Evolutionary conservation across 2,888 invertebrate species (phyloP).

Genomic region (Stenodema calcarata): DNA sequence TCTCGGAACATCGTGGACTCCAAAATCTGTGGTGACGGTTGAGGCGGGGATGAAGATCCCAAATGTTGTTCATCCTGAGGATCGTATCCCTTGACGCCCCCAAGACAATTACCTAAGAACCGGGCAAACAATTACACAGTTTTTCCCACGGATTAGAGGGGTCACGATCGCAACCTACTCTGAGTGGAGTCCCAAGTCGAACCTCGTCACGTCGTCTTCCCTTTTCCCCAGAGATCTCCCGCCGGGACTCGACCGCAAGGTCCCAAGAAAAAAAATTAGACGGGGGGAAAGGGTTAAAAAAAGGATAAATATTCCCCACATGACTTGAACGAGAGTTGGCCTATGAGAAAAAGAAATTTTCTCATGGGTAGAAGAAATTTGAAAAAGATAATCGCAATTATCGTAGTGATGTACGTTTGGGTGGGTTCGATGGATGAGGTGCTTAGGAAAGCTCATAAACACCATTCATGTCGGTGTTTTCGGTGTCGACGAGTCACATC

Average conservation of each 20-base stretch:
- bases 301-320: neutral
- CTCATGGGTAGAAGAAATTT: neutral
- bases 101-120: constrained; percentile 45
- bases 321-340: neutral
- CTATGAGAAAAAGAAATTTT: neutral
- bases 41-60: neutral
- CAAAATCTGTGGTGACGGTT: too few species aligned
- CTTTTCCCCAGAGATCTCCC: neutral
- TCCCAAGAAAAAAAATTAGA: neutral
- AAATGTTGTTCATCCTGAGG: neutral
- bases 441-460: too few species aligned
- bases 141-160: constrained; percentile 48
- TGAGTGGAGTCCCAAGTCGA: constrained; percentile 27
- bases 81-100: neutral
- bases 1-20: neutral
- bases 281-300: neutral
- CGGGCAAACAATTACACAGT: constrained; percentile 47
- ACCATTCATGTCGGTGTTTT: too few species aligned
- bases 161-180: constrained; percentile 41
- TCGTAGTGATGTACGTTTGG: neutral
- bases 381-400: neutral
- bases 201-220: constrained; percentile 41
- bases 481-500: too few species aligned
- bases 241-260: neutral
- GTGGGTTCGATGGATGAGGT: neutral